Evolutionary conservation across 2,113 vertebrate genomes (phyloP).

Genomic region (Glaucidium brasilianum): DNA sequence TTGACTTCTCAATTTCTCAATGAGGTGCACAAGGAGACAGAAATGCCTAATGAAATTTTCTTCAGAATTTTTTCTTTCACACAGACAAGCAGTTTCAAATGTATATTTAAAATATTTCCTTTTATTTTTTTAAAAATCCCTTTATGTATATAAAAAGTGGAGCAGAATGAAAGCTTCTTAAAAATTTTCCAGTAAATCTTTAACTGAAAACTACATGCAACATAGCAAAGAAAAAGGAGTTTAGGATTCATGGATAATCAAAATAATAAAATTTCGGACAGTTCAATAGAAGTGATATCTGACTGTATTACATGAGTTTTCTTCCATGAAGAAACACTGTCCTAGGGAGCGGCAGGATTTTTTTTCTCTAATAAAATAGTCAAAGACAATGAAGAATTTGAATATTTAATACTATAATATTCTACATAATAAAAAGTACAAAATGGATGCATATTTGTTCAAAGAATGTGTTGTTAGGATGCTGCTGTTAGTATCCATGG

Average conservation of each 20-base stretch:
- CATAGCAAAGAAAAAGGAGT: background rate
- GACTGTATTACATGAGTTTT: background rate
- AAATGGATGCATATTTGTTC: background rate
- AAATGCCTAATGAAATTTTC: background rate
- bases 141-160: background rate
- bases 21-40: background rate
- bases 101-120: background rate
- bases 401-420: background rate
- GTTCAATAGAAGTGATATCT: background rate
- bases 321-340: background rate
- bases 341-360: background rate
- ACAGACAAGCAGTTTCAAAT: background rate
- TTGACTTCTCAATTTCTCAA: background rate
- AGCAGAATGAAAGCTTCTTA: background rate
- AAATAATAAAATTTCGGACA: background rate
- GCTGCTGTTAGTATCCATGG: background rate
- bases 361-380: background rate
- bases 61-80: background rate
- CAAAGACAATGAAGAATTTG: background rate
- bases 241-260: background rate
- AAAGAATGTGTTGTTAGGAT: background rate
- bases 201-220: background rate
- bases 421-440: background rate
- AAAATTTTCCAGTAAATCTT: background rate
- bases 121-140: background rate